Conservation (phyloP, 2,113 vertebrate genomes). For the Entomyzon cyanotis region DNA sequence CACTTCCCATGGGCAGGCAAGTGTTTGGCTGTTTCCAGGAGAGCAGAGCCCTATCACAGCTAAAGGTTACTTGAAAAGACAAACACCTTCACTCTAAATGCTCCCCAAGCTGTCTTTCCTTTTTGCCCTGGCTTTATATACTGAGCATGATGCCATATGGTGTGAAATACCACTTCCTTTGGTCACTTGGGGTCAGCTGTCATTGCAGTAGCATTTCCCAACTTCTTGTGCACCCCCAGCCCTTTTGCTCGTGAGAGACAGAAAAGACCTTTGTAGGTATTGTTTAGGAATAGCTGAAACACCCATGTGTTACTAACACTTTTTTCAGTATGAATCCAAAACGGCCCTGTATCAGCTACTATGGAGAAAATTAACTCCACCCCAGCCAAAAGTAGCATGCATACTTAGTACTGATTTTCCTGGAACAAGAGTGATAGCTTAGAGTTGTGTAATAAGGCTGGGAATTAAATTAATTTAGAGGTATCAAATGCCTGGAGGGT, state of each 20-base stretch:
- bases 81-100: fast-evolving
- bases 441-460: background rate
- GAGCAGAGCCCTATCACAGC: fast-evolving
- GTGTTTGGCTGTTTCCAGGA: background rate
- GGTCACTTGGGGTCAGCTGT: background rate
- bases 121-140: background rate
- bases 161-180: background rate
- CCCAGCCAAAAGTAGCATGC: background rate
- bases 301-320: fast-evolving
- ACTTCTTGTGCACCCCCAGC: background rate
- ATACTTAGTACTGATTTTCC: background rate
- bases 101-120: background rate
- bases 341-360: background rate
- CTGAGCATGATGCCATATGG: background rate
- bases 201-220: background rate
- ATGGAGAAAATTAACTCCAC: background rate
- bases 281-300: background rate
- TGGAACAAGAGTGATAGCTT: background rate
- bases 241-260: background rate
- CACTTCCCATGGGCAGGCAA: background rate
- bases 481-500: background rate
- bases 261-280: background rate
- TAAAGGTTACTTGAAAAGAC: background rate
- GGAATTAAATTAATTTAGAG: background rate
- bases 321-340: background rate